Percentiles rank a stretch among this genome's conserved stretches.
These are phyloP conservation scores for Rafetus swinhoei DNA, from an alignment of 2,113 vertebrate species.

Conservation along the genomic window DNA sequence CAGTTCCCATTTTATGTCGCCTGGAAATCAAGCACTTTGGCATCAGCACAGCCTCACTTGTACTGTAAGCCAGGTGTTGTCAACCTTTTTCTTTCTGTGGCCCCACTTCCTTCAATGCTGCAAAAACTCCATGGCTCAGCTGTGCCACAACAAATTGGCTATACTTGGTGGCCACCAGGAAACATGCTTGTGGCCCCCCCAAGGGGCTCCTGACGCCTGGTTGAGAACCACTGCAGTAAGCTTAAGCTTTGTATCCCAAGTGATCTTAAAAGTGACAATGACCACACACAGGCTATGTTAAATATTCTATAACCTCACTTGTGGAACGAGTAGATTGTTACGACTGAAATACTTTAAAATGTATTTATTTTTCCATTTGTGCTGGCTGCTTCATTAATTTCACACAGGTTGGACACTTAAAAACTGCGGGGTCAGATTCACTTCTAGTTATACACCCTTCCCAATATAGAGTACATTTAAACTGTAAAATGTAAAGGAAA, in stretches of 20 bases:
- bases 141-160: no score
- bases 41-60: not conserved
- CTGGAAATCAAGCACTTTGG: not conserved
- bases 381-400: not conserved
- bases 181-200: no score
- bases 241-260: not conserved
- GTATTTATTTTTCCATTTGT: not conserved
- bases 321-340: not conserved
- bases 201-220: no score
- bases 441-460: not conserved
- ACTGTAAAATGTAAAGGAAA: not conserved
- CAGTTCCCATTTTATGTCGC: not conserved
- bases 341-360: no score
- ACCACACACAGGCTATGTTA: not conserved
- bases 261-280: not conserved
- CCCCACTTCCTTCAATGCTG: no score
- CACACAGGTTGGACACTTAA: not conserved
- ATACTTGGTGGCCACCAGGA: no score
- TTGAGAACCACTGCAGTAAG: no score
- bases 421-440: not conserved
- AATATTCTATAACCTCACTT: not conserved
- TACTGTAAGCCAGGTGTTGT: not conserved
- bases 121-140: no score
- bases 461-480: not conserved
- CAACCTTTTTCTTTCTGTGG: not conserved